These are phyloP conservation scores for Tenualosa ilisha DNA, from an alignment of 2,797 vertebrate species.

Conservation along the genomic window DNA sequence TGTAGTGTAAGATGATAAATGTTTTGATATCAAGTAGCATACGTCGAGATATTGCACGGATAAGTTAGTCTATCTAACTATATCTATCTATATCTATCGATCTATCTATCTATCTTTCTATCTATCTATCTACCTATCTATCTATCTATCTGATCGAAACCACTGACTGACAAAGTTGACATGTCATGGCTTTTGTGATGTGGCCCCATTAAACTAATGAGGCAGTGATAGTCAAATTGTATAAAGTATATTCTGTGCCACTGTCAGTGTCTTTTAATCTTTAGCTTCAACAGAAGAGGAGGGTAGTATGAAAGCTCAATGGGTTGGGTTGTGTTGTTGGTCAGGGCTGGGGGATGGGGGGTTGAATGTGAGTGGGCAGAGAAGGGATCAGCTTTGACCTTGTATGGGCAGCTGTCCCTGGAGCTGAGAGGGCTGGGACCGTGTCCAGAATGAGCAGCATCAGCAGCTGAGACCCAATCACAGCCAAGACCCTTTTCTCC, in stretches of 20 bases:
- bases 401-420: slow-evolving; percentile 33
- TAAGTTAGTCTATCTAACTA: too few relatives aligned
- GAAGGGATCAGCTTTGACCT: slow-evolving; percentile 29
- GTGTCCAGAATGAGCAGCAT: slow-evolving; percentile 28
- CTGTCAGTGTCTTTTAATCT: slow-evolving; percentile 7
- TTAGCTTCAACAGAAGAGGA: not conserved
- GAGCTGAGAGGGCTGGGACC: slow-evolving; percentile 24
- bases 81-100: too few relatives aligned
- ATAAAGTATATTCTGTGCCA: not conserved
- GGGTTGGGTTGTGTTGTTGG: not conserved
- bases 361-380: not conserved
- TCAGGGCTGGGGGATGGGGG: too few relatives aligned
- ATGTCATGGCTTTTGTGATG: not conserved
- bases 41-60: too few relatives aligned
- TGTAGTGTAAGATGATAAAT: not conserved
- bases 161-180: not conserved
- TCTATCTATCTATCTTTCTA: not conserved
- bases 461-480: slow-evolving; percentile 24
- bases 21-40: not conserved
- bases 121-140: not conserved
- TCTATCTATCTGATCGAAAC: not conserved
- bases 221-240: not conserved
- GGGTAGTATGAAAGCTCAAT: slow-evolving; percentile 2
- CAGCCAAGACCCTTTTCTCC: not conserved
- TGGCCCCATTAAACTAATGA: not conserved